Percentiles rank a stretch among this genome's conserved stretches.
These are phyloP conservation scores for Callopanchax toddi DNA, from an alignment of 2,113 vertebrate species.

Conservation along the genomic window DNA sequence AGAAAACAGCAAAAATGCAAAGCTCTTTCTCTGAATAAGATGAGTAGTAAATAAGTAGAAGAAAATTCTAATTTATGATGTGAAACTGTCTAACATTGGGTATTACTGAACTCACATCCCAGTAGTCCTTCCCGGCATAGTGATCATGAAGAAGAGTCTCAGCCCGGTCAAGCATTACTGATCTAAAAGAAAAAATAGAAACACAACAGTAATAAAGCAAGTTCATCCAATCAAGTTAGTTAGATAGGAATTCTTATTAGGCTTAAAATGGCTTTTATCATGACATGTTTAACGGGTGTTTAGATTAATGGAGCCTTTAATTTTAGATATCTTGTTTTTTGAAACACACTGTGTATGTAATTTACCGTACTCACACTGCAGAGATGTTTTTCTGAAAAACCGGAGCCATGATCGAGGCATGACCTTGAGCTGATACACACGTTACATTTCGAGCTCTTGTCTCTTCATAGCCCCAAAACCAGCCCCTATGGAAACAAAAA, in stretches of 20 bases:
- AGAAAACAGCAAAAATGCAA: no score
- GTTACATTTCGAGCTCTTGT: constrained; percentile 87
- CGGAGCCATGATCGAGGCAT: constrained; percentile 89
- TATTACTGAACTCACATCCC: constrained; percentile 87
- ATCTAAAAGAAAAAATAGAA: constrained; percentile 40
- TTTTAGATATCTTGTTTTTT: no score
- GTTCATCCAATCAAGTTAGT: background rate
- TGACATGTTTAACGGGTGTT: no score
- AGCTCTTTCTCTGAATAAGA: no score
- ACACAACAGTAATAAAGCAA: background rate
- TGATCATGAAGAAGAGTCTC: constrained; percentile 97
- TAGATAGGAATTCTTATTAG: background rate
- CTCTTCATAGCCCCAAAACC: constrained; percentile 97
- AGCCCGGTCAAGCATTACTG: constrained; percentile 94
- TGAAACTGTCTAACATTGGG: background rate
- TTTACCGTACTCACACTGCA: constrained; percentile 86
- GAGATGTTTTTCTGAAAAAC: constrained; percentile 88
- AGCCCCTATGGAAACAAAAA: constrained; percentile 83
- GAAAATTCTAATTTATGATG: background rate
- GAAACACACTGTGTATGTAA: no score
- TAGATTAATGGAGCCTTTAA: no score
- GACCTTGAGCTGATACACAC: constrained; percentile 95
- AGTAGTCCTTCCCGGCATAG: constrained; percentile 95
- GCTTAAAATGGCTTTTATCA: no score
- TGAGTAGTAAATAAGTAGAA: no score